These are phyloP conservation scores for Carcinoscorpius rotundicauda DNA, from an alignment of 1,140 invertebrate species.

Conservation along the genomic window DNA sequence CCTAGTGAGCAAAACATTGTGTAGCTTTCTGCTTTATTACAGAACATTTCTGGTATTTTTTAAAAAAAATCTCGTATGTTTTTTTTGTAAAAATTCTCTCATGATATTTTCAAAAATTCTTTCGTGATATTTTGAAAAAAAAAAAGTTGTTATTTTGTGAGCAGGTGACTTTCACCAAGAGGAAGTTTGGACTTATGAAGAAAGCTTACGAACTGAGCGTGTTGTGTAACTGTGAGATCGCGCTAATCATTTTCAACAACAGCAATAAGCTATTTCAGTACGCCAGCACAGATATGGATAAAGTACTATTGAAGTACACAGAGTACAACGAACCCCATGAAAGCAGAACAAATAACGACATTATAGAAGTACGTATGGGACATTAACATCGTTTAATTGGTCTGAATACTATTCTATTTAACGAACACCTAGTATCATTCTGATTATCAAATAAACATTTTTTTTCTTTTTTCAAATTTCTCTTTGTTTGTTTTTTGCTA, in stretches of 20 bases:
- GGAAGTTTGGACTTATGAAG: constrained; percentile 99
- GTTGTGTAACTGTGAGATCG: constrained; percentile 98
- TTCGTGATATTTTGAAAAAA: background rate
- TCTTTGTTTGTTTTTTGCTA: no score
- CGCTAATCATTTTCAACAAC: constrained; percentile 97
- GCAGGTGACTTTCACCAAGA: constrained; percentile 98
- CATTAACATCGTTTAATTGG: no score
- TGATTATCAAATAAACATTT: no score
- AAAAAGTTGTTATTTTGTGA: constrained; percentile 9
- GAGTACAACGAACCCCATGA: constrained; percentile 99
- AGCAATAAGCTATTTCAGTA: constrained; percentile 99
- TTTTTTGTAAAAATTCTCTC: no score
- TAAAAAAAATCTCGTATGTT: no score
- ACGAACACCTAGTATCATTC: no score
- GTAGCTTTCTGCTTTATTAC: no score
- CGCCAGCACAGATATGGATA: constrained; percentile 98
- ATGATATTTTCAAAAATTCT: background rate
- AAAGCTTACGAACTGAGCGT: constrained; percentile 98
- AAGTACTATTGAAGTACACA: constrained; percentile 97
- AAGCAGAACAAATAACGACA: constrained; percentile 98
- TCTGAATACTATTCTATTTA: no score
- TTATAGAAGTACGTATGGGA: constrained; percentile 78
- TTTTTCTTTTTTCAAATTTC: no score
- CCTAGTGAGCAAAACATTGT: no score
- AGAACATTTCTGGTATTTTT: no score